Percentiles rank a stretch among this genome's conserved stretches.
Conservation (phyloP, 2,888 invertebrate species). For the Drosophila falleni region DNA sequence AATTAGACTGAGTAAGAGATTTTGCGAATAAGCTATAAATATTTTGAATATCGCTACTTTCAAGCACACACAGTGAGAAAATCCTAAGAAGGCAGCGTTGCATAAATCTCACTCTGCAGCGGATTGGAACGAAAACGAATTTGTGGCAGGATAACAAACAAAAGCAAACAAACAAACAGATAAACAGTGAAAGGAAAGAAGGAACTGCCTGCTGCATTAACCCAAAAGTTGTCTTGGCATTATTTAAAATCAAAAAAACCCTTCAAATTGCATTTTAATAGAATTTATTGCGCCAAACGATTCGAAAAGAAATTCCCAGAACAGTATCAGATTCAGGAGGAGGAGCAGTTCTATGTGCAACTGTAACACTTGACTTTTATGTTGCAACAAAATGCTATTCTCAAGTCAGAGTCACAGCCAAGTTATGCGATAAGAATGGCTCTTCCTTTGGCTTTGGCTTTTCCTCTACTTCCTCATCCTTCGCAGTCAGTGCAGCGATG, state of each 20-base stretch:
- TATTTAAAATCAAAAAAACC: constrained; percentile 79
- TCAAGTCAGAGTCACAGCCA: constrained; percentile 59
- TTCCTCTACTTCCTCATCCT: background rate
- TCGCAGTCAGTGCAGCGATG: constrained; percentile 56
- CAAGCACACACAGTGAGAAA: constrained; percentile 6
- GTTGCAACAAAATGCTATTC: constrained; percentile 77
- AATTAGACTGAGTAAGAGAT: constrained; percentile 32
- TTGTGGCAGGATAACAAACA: constrained; percentile 34
- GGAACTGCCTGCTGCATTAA: constrained; percentile 53
- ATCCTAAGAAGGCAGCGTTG: constrained; percentile 10
- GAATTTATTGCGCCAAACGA: constrained; percentile 77
- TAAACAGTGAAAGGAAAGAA: constrained; percentile 9
- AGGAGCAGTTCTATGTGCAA: constrained; percentile 24
- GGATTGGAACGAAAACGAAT: constrained; percentile 30
- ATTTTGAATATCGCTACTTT: constrained; percentile 18
- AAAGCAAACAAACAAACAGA: constrained; percentile 8
- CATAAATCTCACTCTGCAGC: constrained; percentile 57
- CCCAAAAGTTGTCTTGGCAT: constrained; percentile 56
- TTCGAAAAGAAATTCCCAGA: constrained; percentile 53
- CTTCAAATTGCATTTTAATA: constrained; percentile 81
- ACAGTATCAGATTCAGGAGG: constrained; percentile 19
- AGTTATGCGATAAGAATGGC: constrained; percentile 70
- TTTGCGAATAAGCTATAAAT: constrained; percentile 48
- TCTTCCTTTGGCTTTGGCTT: constrained; percentile 35
- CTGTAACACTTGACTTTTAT: constrained; percentile 81